phyloP scores from a whole-genome alignment of 1,140 invertebrate genomes.

The Myzus persicae region DNA sequence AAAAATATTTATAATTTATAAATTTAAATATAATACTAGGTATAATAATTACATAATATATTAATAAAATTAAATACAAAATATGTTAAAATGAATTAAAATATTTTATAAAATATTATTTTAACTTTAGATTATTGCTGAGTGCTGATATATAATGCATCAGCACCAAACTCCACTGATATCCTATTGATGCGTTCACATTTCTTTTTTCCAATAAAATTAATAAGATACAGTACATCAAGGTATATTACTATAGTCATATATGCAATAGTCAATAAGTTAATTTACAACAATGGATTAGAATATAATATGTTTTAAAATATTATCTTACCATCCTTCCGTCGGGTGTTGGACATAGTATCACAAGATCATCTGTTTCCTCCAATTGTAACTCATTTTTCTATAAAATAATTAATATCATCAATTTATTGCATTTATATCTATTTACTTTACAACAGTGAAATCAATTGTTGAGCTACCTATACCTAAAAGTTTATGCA shows the following conservation, averaged over 20 bases:
- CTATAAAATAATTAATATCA: conserved; percentile 7
- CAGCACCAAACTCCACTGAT: too few relatives aligned
- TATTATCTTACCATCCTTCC: conserved; percentile 37
- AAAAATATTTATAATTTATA: too few relatives aligned
- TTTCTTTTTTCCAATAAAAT: not conserved
- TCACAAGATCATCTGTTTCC: not conserved
- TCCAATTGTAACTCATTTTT: conserved; percentile 6
- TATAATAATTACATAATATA: too few relatives aligned
- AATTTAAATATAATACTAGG: too few relatives aligned
- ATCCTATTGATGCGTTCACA: too few relatives aligned
- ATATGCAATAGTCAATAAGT: not conserved
- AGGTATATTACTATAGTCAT: not conserved
- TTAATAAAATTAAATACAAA: too few relatives aligned
- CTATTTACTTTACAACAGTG: too few relatives aligned
- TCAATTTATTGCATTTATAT: not conserved
- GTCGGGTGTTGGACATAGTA: conserved; percentile 32
- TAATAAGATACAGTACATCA: not conserved
- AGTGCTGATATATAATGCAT: too few relatives aligned
- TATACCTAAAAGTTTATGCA: not conserved
- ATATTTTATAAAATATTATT: too few relatives aligned
- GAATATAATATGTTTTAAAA: not conserved
- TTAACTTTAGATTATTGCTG: too few relatives aligned
- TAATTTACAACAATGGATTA: not conserved
- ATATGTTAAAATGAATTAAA: too few relatives aligned
- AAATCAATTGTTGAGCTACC: not conserved